phyloP scores from a whole-genome alignment of 2,888 invertebrate genomes.

The Sipha maydis region DNA sequence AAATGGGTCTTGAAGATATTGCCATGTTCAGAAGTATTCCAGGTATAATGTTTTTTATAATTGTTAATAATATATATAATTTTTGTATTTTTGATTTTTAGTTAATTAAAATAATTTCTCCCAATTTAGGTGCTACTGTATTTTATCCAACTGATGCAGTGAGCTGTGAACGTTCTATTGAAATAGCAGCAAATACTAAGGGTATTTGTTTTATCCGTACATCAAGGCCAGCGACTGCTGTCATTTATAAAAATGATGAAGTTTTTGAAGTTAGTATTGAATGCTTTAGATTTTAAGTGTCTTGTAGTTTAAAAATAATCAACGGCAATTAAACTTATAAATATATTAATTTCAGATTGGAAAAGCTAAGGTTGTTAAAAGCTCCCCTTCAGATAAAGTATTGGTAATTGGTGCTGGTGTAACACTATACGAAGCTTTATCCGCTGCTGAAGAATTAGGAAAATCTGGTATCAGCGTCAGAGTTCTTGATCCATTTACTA shows the following conservation, averaged over 20 bases:
- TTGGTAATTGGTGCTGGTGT: conserved; percentile 93
- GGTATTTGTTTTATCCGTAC: conserved; percentile 97
- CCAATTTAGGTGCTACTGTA: conserved; percentile 70
- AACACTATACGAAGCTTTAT: conserved; percentile 89
- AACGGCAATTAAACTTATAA: conserved; percentile 33
- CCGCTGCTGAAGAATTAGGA: conserved; percentile 81
- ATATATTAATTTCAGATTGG: conserved; percentile 72
- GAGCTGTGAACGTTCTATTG: conserved; percentile 91
- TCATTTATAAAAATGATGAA: conserved; percentile 88
- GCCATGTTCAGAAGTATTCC: conserved; percentile 94
- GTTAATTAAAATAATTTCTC: not conserved
- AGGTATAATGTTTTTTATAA: conserved; percentile 67
- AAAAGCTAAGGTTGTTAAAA: conserved; percentile 81
- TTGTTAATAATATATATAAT: not conserved
- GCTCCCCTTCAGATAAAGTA: conserved; percentile 81
- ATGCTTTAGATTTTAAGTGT: not conserved
- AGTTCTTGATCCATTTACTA: conserved; percentile 93
- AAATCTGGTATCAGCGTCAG: conserved; percentile 79
- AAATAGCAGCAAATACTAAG: conserved; percentile 92
- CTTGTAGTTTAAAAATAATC: conserved; percentile 40
- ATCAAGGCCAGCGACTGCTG: conserved; percentile 87
- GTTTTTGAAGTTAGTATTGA: conserved; percentile 74
- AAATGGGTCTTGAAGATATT: conserved; percentile 99
- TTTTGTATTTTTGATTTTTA: not conserved
- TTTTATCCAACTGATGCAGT: conserved; percentile 90